Evolutionary conservation across 2,113 vertebrate species (phyloP).

Genomic region (Cryptotis parvus): DNA sequence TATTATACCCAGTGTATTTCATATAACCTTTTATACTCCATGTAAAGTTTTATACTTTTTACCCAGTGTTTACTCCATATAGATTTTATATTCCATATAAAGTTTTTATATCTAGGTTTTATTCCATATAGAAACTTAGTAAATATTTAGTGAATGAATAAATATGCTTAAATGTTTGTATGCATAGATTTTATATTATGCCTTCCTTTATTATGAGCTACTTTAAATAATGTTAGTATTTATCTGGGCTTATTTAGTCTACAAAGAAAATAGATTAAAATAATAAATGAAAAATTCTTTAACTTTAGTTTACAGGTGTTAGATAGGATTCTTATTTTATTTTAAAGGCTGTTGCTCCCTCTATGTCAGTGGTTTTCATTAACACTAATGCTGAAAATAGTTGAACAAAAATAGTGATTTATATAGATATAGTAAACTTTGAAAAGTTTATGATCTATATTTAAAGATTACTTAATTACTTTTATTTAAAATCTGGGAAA

Average conservation of each 20-base stretch:
- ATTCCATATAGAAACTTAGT: neutral
- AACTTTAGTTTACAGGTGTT: neutral
- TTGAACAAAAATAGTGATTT: neutral
- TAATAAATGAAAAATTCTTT: neutral
- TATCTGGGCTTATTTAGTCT: constrained; percentile 5
- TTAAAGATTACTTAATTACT: constrained; percentile 50
- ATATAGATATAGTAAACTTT: neutral
- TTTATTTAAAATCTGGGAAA: constrained; percentile 71
- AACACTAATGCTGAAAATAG: neutral
- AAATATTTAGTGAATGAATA: constrained; percentile 35
- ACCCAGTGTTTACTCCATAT: too few species aligned
- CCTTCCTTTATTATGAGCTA: constrained; percentile 22
- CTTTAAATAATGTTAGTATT: neutral
- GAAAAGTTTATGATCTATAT: constrained; percentile 47
- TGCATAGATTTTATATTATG: constrained; percentile 27
- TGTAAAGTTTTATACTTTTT: too few species aligned
- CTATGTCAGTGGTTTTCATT: constrained; percentile 16
- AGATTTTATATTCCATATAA: too few species aligned
- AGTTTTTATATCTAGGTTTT: neutral
- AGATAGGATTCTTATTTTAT: neutral
- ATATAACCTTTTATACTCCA: neutral
- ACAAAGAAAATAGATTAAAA: constrained; percentile 40
- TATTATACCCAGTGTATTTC: neutral
- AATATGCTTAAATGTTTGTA: constrained; percentile 24
- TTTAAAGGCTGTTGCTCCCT: neutral